A percentile compares a stretch with the other conserved stretches of the same genome.
Evolutionary conservation across 2,113 vertebrate genomes (phyloP).

Genomic region (Leucosticte australis): DNA sequence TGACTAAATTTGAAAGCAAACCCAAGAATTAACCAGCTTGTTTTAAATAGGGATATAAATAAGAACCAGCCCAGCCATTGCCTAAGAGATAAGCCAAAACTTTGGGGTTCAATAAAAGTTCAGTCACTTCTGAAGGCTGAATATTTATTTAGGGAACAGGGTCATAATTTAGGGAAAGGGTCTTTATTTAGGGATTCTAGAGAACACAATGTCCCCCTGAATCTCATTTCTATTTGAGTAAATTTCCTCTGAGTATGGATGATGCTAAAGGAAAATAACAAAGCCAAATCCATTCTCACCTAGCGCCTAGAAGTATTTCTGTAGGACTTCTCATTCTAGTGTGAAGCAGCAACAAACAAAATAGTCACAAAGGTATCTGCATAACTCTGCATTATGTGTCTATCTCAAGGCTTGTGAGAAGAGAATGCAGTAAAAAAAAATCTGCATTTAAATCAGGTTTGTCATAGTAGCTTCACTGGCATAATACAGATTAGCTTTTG

Average conservation of each 20-base stretch:
- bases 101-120: conserved; percentile 51
- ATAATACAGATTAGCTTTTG: background rate
- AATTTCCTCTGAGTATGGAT: background rate
- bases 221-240: background rate
- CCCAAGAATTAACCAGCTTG: conserved; percentile 45
- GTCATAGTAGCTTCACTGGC: background rate
- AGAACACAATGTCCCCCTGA: background rate
- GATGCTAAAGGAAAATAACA: background rate
- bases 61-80: conserved; percentile 28
- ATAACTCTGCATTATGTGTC: background rate
- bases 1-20: conserved; percentile 57
- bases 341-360: background rate
- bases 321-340: background rate
- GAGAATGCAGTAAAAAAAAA: background rate
- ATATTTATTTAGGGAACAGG: background rate
- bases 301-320: background rate
- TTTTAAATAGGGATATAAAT: conserved; percentile 59
- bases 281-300: background rate
- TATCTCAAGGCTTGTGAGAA: background rate
- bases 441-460: background rate
- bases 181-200: conserved; percentile 7
- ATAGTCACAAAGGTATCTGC: background rate
- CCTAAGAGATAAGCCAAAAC: conserved; percentile 46
- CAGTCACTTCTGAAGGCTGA: background rate
- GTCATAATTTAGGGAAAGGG: background rate